Conservation (phyloP, 2,888 invertebrate species). For the Heliothis peltigera region DNA sequence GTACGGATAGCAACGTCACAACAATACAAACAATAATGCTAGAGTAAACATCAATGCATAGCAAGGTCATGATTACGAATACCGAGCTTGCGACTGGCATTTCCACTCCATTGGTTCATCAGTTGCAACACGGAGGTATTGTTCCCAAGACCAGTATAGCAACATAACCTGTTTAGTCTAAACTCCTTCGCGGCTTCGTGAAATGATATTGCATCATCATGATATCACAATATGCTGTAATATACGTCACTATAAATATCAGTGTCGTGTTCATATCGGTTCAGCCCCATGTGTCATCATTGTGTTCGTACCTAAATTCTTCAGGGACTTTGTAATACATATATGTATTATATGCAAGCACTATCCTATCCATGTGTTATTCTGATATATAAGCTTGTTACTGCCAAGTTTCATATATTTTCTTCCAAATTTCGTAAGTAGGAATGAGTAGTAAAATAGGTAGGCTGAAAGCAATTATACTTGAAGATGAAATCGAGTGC, state of each 20-base stretch:
- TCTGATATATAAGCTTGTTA: too few species aligned
- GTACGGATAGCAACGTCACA: neutral
- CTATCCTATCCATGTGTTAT: too few species aligned
- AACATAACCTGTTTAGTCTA: constrained; percentile 21
- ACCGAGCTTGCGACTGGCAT: constrained; percentile 12
- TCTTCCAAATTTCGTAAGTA: too few species aligned
- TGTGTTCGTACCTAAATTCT: neutral
- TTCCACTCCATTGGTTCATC: constrained; percentile 48
- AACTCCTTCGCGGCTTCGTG: constrained; percentile 1
- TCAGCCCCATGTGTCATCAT: neutral
- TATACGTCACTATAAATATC: neutral
- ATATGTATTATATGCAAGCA: too few species aligned
- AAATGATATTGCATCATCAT: neutral
- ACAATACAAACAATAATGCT: neutral
- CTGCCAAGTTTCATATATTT: too few species aligned
- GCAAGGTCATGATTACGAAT: constrained; percentile 42
- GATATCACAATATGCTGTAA: neutral
- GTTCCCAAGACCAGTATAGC: constrained; percentile 18
- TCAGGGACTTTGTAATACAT: neutral
- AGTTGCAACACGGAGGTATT: constrained; percentile 46
- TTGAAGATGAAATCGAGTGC: too few species aligned
- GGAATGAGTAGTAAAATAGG: too few species aligned
- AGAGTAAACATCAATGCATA: constrained; percentile 18
- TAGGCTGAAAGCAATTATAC: too few species aligned
- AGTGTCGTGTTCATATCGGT: neutral